These are phyloP conservation scores for Torymus tubicola DNA, from an alignment of 2,888 invertebrate species.

Conservation along the genomic window DNA sequence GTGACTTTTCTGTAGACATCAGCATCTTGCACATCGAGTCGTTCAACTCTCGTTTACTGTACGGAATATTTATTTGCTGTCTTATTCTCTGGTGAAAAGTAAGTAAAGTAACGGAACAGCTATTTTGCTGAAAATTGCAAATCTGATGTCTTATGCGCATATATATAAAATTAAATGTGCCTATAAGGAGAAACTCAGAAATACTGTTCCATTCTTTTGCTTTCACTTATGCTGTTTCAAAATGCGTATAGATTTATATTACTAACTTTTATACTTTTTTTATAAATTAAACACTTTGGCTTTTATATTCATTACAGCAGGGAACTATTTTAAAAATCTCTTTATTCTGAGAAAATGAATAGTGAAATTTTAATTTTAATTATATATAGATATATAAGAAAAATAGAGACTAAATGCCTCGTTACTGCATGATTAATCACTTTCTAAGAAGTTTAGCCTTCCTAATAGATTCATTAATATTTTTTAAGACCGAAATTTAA, in stretches of 20 bases:
- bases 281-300: no score
- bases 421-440: not conserved
- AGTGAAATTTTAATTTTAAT: no score
- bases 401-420: not conserved
- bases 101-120: not conserved
- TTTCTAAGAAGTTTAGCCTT: not conserved
- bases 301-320: no score
- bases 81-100: no score
- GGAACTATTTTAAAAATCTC: no score
- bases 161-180: conserved; percentile 39
- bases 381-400: no score
- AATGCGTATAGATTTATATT: not conserved
- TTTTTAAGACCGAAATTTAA: not conserved
- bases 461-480: not conserved
- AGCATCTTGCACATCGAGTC: no score
- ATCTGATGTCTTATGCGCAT: conserved; percentile 24
- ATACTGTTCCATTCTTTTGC: conserved; percentile 45
- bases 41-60: no score
- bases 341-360: no score
- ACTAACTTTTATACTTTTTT: no score
- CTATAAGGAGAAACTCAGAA: conserved; percentile 52
- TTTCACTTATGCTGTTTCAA: conserved; percentile 46
- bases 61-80: no score
- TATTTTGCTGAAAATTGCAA: conserved; percentile 16
- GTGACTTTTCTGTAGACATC: no score